Evolutionary conservation across 2,113 vertebrate species (phyloP).

Genomic region (Nothocercus nigrocapillus): DNA sequence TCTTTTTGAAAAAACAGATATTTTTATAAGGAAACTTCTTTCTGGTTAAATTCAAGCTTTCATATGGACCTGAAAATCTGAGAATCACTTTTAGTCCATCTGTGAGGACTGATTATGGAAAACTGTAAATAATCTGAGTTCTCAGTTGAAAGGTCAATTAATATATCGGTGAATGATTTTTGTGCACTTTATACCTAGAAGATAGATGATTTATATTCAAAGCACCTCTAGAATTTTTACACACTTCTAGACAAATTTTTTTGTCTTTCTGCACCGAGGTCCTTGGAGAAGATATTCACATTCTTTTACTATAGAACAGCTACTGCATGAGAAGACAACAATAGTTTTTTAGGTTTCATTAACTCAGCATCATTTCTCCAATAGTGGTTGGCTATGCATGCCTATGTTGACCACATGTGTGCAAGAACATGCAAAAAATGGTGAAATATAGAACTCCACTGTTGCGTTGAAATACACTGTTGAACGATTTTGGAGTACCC

Average conservation of each 20-base stretch:
- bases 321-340: not conserved
- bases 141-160: not conserved
- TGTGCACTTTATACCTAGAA: not conserved
- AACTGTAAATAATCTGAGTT: not conserved
- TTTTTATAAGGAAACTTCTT: not conserved
- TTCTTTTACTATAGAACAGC: not conserved
- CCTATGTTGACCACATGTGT: fast-evolving
- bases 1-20: not conserved
- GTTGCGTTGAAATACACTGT: not conserved
- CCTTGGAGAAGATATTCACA: not conserved
- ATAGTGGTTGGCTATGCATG: not conserved
- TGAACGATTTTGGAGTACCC: not conserved
- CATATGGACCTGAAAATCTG: not conserved
- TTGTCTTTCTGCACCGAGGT: not conserved
- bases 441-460: not conserved
- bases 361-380: not conserved
- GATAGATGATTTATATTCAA: not conserved
- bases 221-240: not conserved
- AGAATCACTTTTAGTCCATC: not conserved
- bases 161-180: not conserved
- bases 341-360: not conserved
- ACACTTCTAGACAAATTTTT: not conserved
- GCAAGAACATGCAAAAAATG: not conserved
- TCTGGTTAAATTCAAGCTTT: not conserved
- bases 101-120: not conserved